Conservation (phyloP, 2,113 vertebrate genomes). For the Aythya baeri region DNA sequence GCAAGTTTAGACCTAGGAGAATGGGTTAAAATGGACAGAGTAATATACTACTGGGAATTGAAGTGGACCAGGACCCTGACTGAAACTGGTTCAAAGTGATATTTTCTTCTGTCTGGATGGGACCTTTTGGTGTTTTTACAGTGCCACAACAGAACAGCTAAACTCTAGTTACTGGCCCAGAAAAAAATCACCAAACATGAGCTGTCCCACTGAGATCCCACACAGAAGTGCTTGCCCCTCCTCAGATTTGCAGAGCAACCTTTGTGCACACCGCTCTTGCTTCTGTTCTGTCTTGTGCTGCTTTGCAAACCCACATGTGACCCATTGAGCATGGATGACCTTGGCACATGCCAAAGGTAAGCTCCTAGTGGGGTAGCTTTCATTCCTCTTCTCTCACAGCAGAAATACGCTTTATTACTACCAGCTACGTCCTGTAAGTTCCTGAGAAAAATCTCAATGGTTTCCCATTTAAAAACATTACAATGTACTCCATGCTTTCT, state of each 20-base stretch:
- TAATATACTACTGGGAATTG: neutral
- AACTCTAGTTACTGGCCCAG: neutral
- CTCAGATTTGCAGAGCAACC: neutral
- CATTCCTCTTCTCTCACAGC: neutral
- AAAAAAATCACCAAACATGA: neutral
- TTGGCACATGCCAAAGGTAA: too few relatives aligned
- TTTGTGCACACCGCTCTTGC: neutral
- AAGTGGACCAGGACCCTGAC: neutral
- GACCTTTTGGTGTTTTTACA: neutral
- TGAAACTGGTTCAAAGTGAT: neutral
- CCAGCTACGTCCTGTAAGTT: neutral
- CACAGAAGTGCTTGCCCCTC: neutral
- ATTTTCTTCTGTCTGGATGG: neutral
- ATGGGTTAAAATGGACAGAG: neutral
- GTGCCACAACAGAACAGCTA: neutral
- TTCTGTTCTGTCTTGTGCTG: neutral
- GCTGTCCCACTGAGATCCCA: neutral
- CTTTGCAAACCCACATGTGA: rapidly evolving
- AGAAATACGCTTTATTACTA: neutral
- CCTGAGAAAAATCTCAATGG: neutral
- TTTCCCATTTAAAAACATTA: neutral
- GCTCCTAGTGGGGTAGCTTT: neutral
- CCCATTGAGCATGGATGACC: neutral
- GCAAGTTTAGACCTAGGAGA: neutral
- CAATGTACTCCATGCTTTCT: neutral